Conservation (phyloP, 2,797 vertebrate genomes). For the Anas bernieri region DNA sequence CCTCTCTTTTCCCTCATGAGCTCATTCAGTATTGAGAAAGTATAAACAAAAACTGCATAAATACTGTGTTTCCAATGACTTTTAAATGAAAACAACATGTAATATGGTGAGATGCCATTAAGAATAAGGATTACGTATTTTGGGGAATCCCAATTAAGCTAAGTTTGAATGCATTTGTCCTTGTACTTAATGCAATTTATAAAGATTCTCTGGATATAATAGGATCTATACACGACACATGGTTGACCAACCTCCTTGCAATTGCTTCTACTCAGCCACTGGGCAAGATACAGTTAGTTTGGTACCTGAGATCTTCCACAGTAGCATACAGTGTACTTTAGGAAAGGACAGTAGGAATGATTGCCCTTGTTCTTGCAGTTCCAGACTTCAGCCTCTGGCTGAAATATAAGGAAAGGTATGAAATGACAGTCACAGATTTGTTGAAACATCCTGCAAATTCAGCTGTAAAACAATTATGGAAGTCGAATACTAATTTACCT, state of each 20-base stretch:
- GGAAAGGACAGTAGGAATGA: background rate
- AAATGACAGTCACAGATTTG: background rate
- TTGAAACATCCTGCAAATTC: background rate
- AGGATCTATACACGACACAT: background rate
- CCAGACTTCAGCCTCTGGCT: background rate
- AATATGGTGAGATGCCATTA: background rate
- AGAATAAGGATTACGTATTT: accelerated
- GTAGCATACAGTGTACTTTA: background rate
- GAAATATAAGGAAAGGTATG: background rate
- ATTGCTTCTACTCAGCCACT: background rate
- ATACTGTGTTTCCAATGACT: background rate
- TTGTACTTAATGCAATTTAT: background rate
- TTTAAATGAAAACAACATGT: background rate
- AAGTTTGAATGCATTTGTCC: background rate
- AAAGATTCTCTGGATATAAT: background rate
- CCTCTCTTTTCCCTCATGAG: background rate
- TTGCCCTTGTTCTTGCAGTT: background rate
- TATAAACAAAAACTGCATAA: background rate
- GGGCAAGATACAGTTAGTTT: background rate
- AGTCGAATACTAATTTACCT: background rate
- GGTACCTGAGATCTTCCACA: background rate
- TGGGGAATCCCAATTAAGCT: background rate
- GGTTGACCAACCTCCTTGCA: background rate
- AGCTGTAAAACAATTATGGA: background rate
- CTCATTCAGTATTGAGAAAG: background rate